Evolutionary conservation across 35 echinoderm and acorn worm genomes (phyloP).

Genomic region (Amphiura filiformis): DNA sequence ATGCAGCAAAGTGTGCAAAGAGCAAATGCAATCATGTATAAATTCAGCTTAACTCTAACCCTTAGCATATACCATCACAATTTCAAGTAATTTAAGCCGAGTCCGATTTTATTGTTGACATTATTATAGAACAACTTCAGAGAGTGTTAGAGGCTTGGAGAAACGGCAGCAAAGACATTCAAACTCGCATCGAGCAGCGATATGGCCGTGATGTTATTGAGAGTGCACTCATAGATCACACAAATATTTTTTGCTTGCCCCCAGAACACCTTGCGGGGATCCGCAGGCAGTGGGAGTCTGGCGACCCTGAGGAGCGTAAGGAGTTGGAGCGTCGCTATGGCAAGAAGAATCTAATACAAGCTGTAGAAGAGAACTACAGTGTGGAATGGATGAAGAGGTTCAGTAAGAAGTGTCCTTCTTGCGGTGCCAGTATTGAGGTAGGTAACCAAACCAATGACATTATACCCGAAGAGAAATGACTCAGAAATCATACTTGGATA

Average conservation of each 20-base stretch:
- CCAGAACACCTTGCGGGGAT: conserved; percentile 60
- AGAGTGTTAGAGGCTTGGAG: background rate
- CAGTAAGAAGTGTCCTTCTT: conserved; percentile 83
- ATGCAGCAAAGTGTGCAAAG: no score
- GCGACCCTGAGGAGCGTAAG: conserved; percentile 26
- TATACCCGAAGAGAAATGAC: no score
- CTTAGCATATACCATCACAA: no score
- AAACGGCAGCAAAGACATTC: background rate
- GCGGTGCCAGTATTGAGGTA: conserved; percentile 78
- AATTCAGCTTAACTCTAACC: no score
- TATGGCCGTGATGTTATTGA: background rate
- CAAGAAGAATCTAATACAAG: conserved; percentile 36
- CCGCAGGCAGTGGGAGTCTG: conserved; percentile 62
- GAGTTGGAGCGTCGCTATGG: conserved; percentile 70
- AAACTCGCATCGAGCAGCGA: background rate
- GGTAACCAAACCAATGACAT: no score
- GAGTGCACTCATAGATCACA: background rate
- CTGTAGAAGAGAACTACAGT: conserved; percentile 76
- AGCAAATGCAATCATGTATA: no score
- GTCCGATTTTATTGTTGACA: no score
- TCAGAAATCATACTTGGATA: no score
- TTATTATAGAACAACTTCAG: background rate
- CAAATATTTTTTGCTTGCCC: conserved; percentile 5
- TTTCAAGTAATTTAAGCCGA: no score
- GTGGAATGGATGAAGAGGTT: conserved; percentile 70